Conservation (phyloP, 2,888 invertebrate species). For the Zaprionus bogoriensis region DNA sequence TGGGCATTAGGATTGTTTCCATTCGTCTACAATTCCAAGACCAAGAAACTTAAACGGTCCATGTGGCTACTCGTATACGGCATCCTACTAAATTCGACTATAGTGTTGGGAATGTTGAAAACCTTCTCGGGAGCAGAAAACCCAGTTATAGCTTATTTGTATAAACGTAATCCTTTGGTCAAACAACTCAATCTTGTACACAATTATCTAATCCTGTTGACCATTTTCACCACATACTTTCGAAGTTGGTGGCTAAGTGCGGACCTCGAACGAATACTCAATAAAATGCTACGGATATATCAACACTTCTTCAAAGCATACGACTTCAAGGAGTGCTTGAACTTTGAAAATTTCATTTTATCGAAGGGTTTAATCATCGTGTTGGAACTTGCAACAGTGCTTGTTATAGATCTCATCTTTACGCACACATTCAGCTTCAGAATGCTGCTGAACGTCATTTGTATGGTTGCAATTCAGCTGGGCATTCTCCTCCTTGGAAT, state of each 20-base stretch:
- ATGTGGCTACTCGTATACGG: constrained; percentile 41
- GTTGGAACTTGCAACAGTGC: constrained; percentile 22
- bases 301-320: neutral
- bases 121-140: neutral
- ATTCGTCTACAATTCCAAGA: constrained; percentile 18
- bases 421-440: neutral
- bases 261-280: constrained; percentile 16
- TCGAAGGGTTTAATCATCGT: constrained; percentile 16
- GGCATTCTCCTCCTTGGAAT: constrained; percentile 16
- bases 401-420: neutral
- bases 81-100: constrained; percentile 4
- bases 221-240: constrained; percentile 18
- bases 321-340: constrained; percentile 1
- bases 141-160: neutral
- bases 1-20: constrained; percentile 55
- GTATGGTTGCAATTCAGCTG: neutral
- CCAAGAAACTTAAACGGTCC: constrained; percentile 20
- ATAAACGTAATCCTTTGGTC: constrained; percentile 20
- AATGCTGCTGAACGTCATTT: neutral
- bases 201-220: neutral
- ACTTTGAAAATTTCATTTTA: constrained; percentile 23
- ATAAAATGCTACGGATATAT: constrained; percentile 20
- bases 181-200: constrained; percentile 11
- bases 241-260: constrained; percentile 44
- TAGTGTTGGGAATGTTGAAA: too few relatives aligned